Conservation (phyloP, 2,888 invertebrate genomes). For the Creontiades dilutus region DNA sequence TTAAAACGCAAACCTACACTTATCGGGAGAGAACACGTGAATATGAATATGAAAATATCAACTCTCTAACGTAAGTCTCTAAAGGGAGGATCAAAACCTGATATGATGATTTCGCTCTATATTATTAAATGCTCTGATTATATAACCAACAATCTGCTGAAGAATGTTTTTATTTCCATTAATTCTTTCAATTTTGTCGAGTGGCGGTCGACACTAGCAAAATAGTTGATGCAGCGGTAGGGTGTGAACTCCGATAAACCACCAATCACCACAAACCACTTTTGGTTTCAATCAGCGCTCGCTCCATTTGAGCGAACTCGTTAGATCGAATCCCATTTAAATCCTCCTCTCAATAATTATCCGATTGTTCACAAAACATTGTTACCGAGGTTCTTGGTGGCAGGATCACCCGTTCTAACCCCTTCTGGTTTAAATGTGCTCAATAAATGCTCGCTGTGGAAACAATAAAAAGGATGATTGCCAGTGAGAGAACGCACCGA, state of each 20-base stretch:
- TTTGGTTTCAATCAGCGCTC: not conserved
- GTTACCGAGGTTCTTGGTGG: constrained; percentile 8
- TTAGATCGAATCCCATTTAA: not conserved
- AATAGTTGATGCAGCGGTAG: no score
- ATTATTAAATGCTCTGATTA: no score
- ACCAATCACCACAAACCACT: not conserved
- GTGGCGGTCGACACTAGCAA: no score
- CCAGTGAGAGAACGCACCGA: not conserved
- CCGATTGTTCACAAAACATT: constrained; percentile 20
- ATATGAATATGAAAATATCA: no score
- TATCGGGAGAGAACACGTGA: no score
- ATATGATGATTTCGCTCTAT: no score
- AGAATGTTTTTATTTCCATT: no score
- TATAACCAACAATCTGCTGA: no score
- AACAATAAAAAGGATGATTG: not conserved
- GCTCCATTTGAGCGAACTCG: not conserved
- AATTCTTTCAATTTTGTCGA: no score
- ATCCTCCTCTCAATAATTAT: constrained; percentile 25
- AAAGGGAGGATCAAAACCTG: no score
- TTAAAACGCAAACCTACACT: no score
- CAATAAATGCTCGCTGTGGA: not conserved
- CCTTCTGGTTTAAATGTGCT: not conserved
- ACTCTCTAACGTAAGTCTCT: no score
- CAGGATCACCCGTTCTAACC: not conserved
- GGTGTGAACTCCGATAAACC: not conserved